Base-by-base conservation (phyloP, 2,888 invertebrate genomes). In the Polydesmus complanatus region DNA sequence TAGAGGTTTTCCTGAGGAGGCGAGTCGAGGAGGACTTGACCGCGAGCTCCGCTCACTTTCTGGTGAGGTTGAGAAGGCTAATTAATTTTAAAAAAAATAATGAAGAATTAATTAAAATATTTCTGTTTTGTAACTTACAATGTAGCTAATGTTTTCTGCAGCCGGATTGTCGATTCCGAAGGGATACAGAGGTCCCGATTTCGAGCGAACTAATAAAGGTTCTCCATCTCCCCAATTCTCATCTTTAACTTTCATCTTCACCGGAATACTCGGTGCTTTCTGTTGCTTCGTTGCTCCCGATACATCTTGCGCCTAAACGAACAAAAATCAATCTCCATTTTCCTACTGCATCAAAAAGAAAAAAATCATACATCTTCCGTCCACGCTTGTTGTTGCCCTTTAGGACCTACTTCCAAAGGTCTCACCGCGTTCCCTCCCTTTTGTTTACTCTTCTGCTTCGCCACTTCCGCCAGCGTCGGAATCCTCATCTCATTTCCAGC, bases 41-140 rank as follows among this genome's bases (percentile, higher is more conserved):
- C 62, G 21, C 63, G 54, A 37, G 63, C 21, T 11, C 61, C 61
- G 49, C 58, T 54, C 26, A 22, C 26, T 19, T 61, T 37, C 47
- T 61, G 61, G 23, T 61, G 57, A 21, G 63, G 61, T 22, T 57
- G 54, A 19, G 63, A 63, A 23, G 63, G 63, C 63, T 63, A n/a
- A n/a, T n/a, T n/a, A n/a, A n/a, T n/a, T n/a, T n/a, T n/a, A n/a
- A n/a, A n/a, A n/a, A n/a, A n/a, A n/a, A n/a, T n/a, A n/a, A n/a
- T n/a, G n/a, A n/a, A n/a, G n/a, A n/a, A n/a, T n/a, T n/a, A n/a
- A n/a, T n/a, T n/a, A 54, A 54, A 22, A 11, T 22, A 23, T 11
- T 14, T 54, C 37, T 37, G 37, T 5, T 37, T 8, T 37, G n/a
- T n/a, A n/a, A 54, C 3, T 14, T 54, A 63, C 63, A 37, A 63